Percentiles rank a stretch among this genome's conserved stretches.
Conservation (phyloP, 1,140 invertebrate genomes). For the Oppia nitens region DNA sequence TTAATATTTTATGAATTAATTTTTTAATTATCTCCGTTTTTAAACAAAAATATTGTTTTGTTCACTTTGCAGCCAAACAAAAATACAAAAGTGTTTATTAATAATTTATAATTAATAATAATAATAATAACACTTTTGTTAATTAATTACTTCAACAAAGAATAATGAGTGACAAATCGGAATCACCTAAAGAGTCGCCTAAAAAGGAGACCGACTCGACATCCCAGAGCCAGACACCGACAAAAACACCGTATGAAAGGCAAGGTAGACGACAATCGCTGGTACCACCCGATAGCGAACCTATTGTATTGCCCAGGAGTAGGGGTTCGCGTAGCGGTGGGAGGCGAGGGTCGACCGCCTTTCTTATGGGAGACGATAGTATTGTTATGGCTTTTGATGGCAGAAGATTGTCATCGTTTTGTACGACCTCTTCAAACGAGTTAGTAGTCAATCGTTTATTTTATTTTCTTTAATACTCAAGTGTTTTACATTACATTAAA, state of each 20-base stretch:
- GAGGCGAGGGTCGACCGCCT: slow-evolving; percentile 10
- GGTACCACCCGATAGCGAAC: slow-evolving; percentile 1
- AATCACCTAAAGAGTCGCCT: not conserved
- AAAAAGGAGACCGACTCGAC: not conserved
- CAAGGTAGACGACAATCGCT: not conserved
- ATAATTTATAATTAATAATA: too few relatives aligned
- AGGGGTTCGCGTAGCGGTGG: not conserved
- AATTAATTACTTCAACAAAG: not conserved
- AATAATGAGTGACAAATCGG: not conserved
- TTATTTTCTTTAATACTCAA: too few relatives aligned
- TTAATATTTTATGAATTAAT: too few relatives aligned
- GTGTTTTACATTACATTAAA: too few relatives aligned
- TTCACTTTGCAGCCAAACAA: too few relatives aligned
- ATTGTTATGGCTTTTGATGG: slow-evolving; percentile 7
- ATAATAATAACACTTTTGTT: not conserved
- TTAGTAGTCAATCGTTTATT: slow-evolving; percentile 1
- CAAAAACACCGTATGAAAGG: not conserved
- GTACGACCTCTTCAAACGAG: slow-evolving; percentile 14
- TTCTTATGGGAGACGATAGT: slow-evolving; percentile 11
- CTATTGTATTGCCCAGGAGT: not conserved
- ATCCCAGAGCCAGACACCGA: not conserved
- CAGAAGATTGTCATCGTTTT: slow-evolving; percentile 11
- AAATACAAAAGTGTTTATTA: too few relatives aligned
- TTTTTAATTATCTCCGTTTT: too few relatives aligned
- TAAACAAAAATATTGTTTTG: too few relatives aligned